A percentile compares a stretch with the other conserved stretches of the same genome.
Conservation (phyloP, 2,113 vertebrate genomes). For the Mirounga angustirostris region DNA sequence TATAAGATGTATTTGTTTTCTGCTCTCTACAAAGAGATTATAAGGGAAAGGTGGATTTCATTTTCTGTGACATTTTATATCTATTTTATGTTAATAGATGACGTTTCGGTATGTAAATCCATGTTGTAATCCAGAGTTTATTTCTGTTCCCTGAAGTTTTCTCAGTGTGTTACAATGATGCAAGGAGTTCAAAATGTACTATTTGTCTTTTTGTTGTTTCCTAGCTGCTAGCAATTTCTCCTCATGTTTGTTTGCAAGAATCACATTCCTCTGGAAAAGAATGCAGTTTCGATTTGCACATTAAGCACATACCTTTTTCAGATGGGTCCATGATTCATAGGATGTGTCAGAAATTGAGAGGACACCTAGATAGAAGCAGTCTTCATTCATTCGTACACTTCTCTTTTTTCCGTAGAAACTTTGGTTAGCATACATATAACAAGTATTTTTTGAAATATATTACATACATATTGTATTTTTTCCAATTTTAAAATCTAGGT, state of each 20-base stretch:
- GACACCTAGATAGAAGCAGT: background rate
- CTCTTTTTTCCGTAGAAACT: background rate
- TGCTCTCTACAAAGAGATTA: background rate
- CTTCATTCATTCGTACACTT: background rate
- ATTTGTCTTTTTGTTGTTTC: constrained; percentile 5
- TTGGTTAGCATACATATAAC: background rate
- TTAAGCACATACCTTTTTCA: background rate
- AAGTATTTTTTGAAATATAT: background rate
- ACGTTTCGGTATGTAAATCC: background rate
- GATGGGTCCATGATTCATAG: background rate
- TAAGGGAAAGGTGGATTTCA: constrained; percentile 25
- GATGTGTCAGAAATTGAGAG: background rate
- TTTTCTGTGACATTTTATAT: background rate
- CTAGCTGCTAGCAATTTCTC: background rate
- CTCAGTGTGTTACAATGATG: background rate
- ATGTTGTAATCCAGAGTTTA: background rate
- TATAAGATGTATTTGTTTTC: background rate
- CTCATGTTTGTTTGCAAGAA: background rate
- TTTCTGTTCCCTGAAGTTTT: constrained; percentile 6
- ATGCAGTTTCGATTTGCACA: background rate
- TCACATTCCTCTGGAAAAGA: constrained; percentile 3
- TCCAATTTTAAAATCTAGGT: background rate
- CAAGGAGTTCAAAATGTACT: background rate
- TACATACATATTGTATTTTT: background rate
- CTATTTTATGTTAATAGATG: background rate